Evolutionary conservation across 2,797 vertebrate genomes (phyloP).

Genomic region (Enteromius treurensis): DNA sequence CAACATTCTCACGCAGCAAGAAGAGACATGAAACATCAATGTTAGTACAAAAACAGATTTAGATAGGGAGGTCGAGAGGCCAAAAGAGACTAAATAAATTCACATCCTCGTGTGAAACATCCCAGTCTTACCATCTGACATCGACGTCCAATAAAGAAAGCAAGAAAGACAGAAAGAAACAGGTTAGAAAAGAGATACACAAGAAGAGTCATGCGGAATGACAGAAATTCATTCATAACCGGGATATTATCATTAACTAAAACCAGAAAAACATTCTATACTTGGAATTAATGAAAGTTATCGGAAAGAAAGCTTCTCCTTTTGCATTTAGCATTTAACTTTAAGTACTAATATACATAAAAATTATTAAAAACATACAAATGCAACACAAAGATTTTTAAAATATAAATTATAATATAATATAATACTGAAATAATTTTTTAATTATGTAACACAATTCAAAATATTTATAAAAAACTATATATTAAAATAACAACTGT

Average conservation of each 20-base stretch:
- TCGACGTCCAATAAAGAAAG: constrained; percentile 70
- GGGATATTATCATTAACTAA: neutral
- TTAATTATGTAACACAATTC: neutral
- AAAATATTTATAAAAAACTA: neutral
- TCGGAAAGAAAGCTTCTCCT: neutral
- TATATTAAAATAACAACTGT: neutral
- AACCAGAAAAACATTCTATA: neutral
- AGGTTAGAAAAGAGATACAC: constrained; percentile 64
- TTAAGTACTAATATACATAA: neutral
- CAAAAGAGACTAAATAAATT: neutral
- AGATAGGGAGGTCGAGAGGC: neutral
- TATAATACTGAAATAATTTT: no score
- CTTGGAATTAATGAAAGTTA: neutral
- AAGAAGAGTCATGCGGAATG: constrained; percentile 39
- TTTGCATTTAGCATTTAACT: neutral
- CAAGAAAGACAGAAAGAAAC: constrained; percentile 67
- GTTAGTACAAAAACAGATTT: neutral
- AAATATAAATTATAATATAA: neutral
- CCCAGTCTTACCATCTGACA: constrained; percentile 80
- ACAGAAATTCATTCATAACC: neutral
- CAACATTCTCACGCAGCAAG: neutral
- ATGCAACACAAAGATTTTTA: neutral
- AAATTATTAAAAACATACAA: neutral
- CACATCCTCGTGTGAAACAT: constrained; percentile 25
- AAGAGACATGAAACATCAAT: neutral